These are phyloP conservation scores for Anticlea derivata DNA, from an alignment of 2,888 invertebrate genomes.

Conservation along the genomic window DNA sequence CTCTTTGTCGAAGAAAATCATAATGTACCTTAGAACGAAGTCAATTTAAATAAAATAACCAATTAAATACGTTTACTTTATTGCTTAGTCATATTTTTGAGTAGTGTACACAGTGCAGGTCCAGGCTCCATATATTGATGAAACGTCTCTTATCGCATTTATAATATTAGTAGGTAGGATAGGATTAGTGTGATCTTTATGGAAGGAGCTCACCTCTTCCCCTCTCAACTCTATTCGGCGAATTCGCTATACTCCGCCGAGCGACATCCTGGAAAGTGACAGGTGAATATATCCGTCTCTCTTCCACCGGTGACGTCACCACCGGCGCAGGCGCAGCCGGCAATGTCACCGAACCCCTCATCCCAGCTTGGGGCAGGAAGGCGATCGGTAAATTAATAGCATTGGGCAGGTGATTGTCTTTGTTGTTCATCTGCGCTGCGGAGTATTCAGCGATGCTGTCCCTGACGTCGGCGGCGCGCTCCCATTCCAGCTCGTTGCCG, in stretches of 20 bases:
- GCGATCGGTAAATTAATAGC: conserved; percentile 55
- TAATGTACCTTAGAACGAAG: too few species aligned
- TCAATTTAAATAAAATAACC: too few species aligned
- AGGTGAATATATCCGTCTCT: conserved; percentile 90
- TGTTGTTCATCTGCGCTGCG: conserved; percentile 61
- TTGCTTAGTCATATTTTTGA: too few species aligned
- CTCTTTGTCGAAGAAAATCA: too few species aligned
- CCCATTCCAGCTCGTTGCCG: conserved; percentile 75
- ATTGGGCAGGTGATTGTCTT: conserved; percentile 55
- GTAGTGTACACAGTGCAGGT: too few species aligned
- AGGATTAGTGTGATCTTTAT: too few species aligned
- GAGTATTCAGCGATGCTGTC: conserved; percentile 77
- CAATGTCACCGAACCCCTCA: conserved; percentile 45
- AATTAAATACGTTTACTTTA: too few species aligned
- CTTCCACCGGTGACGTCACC: conserved; percentile 81
- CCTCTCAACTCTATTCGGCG: conserved; percentile 83
- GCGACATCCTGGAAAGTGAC: conserved; percentile 94
- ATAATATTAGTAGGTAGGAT: too few species aligned
- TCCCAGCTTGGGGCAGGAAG: conserved; percentile 38
- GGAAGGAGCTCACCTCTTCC: conserved; percentile 49
- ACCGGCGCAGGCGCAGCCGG: conserved; percentile 45
- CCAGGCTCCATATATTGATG: too few species aligned
- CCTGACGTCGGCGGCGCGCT: conserved; percentile 69
- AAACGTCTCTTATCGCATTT: too few species aligned
- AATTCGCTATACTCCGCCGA: conserved; percentile 89